Evolutionary conservation across 2,113 vertebrate species (phyloP).

Genomic region (Boulengeromyrus knoepffleri): DNA sequence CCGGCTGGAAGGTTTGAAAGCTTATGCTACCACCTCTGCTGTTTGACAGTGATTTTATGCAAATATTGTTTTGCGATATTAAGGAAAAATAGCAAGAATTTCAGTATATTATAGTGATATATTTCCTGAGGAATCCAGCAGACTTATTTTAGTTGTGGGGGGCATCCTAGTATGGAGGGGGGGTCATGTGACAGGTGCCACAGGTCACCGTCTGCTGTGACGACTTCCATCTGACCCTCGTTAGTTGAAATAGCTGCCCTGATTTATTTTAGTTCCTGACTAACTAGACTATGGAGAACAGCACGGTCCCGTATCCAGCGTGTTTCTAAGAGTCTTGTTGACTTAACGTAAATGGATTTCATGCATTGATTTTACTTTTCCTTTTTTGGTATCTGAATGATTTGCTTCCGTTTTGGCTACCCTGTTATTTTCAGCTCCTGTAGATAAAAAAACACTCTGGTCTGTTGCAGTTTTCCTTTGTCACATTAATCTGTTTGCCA

Average conservation of each 20-base stretch:
- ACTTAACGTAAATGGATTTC: neutral
- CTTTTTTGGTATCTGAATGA: neutral
- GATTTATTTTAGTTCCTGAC: neutral
- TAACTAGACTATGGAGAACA: neutral
- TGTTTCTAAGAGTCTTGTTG: neutral
- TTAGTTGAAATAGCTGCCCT: neutral
- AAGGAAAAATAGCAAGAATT: neutral
- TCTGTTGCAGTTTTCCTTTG: neutral
- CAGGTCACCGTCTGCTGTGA: neutral
- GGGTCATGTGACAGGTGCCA: neutral
- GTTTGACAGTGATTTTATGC: neutral
- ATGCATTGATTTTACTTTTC: neutral
- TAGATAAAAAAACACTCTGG: neutral
- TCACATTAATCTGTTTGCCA: neutral
- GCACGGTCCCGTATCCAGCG: neutral
- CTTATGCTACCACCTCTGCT: neutral
- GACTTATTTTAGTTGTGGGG: neutral
- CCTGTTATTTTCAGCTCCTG: neutral
- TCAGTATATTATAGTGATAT: neutral
- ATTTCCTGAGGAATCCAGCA: neutral
- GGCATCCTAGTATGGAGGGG: neutral
- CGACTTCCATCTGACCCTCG: neutral
- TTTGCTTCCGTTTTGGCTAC: neutral
- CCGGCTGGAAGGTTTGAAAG: neutral
- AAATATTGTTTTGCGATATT: neutral